Base-by-base conservation (phyloP, 2,797 vertebrate genomes). In the Phrynocephalus vlangalii region DNA sequence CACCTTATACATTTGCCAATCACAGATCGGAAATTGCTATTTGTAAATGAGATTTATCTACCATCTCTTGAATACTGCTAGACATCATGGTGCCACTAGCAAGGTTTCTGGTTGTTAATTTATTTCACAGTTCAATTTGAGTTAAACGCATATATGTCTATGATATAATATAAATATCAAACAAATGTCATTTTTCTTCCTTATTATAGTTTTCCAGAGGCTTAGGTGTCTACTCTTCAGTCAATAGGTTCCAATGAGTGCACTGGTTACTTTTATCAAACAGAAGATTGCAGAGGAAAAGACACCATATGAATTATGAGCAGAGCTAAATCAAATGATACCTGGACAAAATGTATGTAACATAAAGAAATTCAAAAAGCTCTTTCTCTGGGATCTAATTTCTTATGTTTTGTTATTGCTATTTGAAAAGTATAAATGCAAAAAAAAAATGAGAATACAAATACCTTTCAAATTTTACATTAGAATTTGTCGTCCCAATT, bases 121-220 rank as follows among this genome's bases (percentile, higher is more conserved):
- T 48, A 56, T 83, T 52, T 68, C 44, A 26, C 28, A 44, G 20
- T 83, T 79, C 71, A 83, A 68, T 79, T 88, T 83, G 70, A 87
- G 48, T 28, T 83, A 83, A 71, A 44, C 63, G 30, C 26, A 56
- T n/a, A 52, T 68, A 20, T 24, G 22, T 24, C 20, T 71, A n/a
- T 52, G 16, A n/a, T 15, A 3, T 73, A 60, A 38, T n/a, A 60
- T 44, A 22, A 67, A 33, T n/a, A 20, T 15, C 20, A 6, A 70
- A 13, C 13, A 48, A 22, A 16, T n/a, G 52, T 48, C 10, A 11
- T 16, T 20, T 52, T 30, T 52, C 44, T 67, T 38, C 48, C 22
- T 77, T 50, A 18, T 50, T 76, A 7, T 20, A 38, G 4, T 82
- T 81, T 81, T 67, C 60, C 66, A 13, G 30, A 76, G 11, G 6